Percentiles rank a stretch among this genome's conserved stretches.
phyloP scores from a whole-genome alignment of 1,140 invertebrate genomes.

The Drosophila obscura region DNA sequence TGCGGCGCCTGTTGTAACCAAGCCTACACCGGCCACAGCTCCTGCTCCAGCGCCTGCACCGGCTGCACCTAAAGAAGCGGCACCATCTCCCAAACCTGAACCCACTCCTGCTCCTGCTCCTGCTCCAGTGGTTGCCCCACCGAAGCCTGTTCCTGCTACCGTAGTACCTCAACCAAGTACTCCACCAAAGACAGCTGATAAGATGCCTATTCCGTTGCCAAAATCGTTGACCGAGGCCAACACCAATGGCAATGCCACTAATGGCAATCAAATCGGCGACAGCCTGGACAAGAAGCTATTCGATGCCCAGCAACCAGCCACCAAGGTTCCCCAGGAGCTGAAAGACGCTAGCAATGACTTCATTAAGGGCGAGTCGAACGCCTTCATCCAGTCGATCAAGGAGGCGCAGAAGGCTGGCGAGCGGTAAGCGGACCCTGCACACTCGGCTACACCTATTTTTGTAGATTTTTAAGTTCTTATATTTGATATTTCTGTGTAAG shows the following conservation, averaged over 20 bases:
- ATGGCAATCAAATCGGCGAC: slow-evolving; percentile 42
- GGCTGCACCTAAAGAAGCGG: slow-evolving; percentile 28
- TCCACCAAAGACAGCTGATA: slow-evolving; percentile 53
- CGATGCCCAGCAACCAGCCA: slow-evolving; percentile 29
- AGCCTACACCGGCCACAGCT: slow-evolving; percentile 17
- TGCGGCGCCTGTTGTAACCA: slow-evolving; percentile 32
- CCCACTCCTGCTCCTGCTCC: slow-evolving; percentile 13
- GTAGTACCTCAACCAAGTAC: slow-evolving; percentile 34
- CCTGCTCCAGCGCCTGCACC: slow-evolving; percentile 28
- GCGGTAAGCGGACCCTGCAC: slow-evolving; percentile 52
- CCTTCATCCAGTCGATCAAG: slow-evolving; percentile 73
- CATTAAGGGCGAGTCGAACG: slow-evolving; percentile 64
- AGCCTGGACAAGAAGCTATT: slow-evolving; percentile 55
- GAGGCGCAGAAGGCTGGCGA: slow-evolving; percentile 64
- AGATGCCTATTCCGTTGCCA: slow-evolving; percentile 71
- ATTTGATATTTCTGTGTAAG: slow-evolving; percentile 27
- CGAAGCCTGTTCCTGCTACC: slow-evolving; percentile 20
- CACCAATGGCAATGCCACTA: slow-evolving; percentile 53
- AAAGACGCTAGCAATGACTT: slow-evolving; percentile 80
- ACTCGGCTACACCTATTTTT: slow-evolving; percentile 7
- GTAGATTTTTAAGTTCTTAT: slow-evolving; percentile 46
- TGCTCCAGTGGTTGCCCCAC: slow-evolving; percentile 36
- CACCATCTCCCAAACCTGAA: slow-evolving; percentile 30
- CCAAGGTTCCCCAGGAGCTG: slow-evolving; percentile 47
- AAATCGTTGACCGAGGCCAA: slow-evolving; percentile 64